Base-by-base conservation (phyloP, 2,113 vertebrate species). In the Burhinus oedicnemus region DNA sequence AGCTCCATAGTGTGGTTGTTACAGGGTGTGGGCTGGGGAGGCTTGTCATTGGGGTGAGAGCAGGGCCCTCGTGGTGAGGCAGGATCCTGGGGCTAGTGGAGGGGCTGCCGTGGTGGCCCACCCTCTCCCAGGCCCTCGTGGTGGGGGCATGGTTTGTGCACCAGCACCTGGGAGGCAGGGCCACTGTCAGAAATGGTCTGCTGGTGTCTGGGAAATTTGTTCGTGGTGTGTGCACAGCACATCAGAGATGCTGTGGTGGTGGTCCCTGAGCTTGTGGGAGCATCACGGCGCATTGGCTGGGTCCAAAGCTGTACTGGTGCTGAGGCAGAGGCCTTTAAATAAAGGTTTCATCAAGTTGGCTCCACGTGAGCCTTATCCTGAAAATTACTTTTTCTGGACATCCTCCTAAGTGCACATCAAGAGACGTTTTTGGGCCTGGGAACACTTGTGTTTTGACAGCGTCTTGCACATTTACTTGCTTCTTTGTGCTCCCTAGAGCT, bases 191-290 rank as follows among this genome's bases (percentile, higher is more conserved):
- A 51, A 57, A 25, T 1, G 2, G n/a, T 55, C 12, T 22, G 42
- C 22, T 23, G 9, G 2, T 52, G 34, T 5, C 6, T 23, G 51
- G 29, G 51, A 30, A 26, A 2, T 18, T 13, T 23, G 52, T 27
- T 6, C 0, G 3, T 5, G 21, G 55, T 23, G 49, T 0, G 0
- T 5, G 42, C 5, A 0, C 2, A 3, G 42, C 4, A 1, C 2
- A 1, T 11, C 23, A 12, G 38, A 19, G 52, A 5, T 22, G 23
- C 32, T 5, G 19, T 12, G 15, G 25, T 15, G 42, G 69, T 16
- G 19, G 16, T 40, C 36, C 15, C 17, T 7, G 36, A n/a, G 60
- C 23, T 72, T 0, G 0, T 1, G 0, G 68, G 36, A 62, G 25
- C 23, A 1, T 15, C 2, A 1, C 18, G 47, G 36, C 0, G 0